Base-by-base conservation (phyloP, 92 coral and sea anemone genomes). In the Palythoa heliodiscus region DNA sequence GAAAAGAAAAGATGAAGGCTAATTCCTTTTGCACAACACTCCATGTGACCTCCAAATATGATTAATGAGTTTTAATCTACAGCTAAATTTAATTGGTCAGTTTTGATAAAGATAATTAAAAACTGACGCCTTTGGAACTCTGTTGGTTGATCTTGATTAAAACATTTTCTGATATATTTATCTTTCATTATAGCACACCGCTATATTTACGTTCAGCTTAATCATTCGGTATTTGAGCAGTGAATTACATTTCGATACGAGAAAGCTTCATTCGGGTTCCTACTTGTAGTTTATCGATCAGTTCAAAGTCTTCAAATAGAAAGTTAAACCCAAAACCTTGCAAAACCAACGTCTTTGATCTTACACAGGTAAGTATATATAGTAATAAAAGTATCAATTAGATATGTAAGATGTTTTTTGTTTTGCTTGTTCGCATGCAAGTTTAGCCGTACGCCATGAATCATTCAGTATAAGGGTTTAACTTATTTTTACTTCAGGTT, bases 141-240 rank as follows among this genome's bases (percentile, higher is more conserved):
- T 54, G 84, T 80, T 80, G 84, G 84, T 40, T 67, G 63, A 23
- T 67, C 73, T 16, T 20, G 84, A 80, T 79, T 79, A 79, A 63
- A 79, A 64, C 35, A 64, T 63, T 43, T 79, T 64, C 72, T 64
- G 84, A 64, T 77, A 40, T 80, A 80, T 66, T 80, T 66, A 47
- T 53, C 84, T 69, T 66, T 80, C 43, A 47, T 66, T 66, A 23
- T 66, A 80, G 48, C 40, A 47, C 61, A 80, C 73, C 74, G 84
- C 84, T 80, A 66, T 80, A 80, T 80, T 66, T 64, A 66, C 74
- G 66, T 64, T 66, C 39, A 47, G 13, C 15, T 23, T 20, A 66
- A 40, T 63, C 52, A 63, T 7, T 24, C 70, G 70, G 39, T 78
- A 78, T 61, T 43, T 40, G 16, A 63, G 53, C 40, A 19, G 70